These are phyloP conservation scores for Lepas anatifera DNA, from an alignment of 2,888 invertebrate genomes.

Conservation along the genomic window DNA sequence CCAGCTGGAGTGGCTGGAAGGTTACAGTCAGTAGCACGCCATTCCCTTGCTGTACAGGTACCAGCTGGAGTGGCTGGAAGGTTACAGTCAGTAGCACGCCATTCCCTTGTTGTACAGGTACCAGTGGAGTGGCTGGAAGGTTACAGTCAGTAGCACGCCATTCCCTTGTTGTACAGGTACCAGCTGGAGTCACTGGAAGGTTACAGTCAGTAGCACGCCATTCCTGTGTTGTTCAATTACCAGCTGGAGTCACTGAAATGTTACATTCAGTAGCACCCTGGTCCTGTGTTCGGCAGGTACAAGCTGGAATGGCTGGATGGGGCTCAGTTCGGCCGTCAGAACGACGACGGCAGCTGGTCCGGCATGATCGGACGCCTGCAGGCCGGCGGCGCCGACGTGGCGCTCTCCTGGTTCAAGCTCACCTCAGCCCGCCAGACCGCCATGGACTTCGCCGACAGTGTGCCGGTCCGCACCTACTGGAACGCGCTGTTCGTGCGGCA, in stretches of 20 bases:
- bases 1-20: not conserved
- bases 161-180: too few species aligned
- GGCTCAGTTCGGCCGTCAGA: not conserved
- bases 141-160: not conserved
- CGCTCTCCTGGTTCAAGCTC: not conserved
- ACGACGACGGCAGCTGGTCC: not conserved
- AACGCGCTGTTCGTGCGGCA: not conserved
- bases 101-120: not conserved
- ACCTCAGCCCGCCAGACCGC: not conserved
- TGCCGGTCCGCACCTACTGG: conserved; percentile 9
- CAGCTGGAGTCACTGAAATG: not conserved
- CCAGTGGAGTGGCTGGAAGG: not conserved
- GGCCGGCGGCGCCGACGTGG: not conserved
- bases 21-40: not conserved
- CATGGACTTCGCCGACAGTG: not conserved
- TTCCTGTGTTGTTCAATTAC: not conserved
- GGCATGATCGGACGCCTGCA: not conserved
- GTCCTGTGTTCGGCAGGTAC: not conserved
- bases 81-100: too few species aligned
- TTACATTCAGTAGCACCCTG: not conserved
- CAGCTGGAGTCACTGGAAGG: not conserved
- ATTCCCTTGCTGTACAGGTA: not conserved
- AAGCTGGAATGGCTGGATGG: not conserved
- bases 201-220: not conserved
- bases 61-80: not conserved